phyloP scores from a whole-genome alignment of 2,888 invertebrate species.

The Aromia moschata region DNA sequence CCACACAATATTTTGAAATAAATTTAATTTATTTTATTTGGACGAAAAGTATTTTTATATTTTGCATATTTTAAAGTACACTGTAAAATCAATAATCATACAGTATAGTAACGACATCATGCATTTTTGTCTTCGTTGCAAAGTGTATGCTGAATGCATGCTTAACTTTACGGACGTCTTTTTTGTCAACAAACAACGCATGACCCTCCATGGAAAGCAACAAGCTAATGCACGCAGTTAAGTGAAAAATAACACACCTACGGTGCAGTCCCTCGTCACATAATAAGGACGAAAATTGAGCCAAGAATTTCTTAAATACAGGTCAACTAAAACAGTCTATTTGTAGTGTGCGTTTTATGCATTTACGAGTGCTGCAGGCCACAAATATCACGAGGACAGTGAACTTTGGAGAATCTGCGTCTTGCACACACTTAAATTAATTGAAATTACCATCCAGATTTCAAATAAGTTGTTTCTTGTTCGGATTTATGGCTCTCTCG shows the following conservation, averaged over 20 bases:
- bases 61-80: too few relatives aligned
- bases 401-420: constrained; percentile 31
- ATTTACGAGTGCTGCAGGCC: constrained; percentile 35
- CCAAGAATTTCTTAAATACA: constrained; percentile 22
- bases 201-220: too few relatives aligned
- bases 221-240: too few relatives aligned
- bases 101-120: too few relatives aligned
- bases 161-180: too few relatives aligned
- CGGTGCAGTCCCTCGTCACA: neutral
- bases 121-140: too few relatives aligned
- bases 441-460: constrained; percentile 15
- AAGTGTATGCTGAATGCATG: too few relatives aligned
- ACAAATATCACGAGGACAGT: constrained; percentile 38
- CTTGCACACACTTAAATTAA: constrained; percentile 21
- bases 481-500: constrained; percentile 8
- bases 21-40: too few relatives aligned
- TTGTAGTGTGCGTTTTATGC: constrained; percentile 29
- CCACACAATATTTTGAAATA: too few relatives aligned
- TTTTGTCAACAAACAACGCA: too few relatives aligned
- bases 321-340: constrained; percentile 22
- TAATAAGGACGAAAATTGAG: constrained; percentile 10
- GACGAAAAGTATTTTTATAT: too few relatives aligned
- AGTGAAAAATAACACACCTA: neutral
- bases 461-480: constrained; percentile 21
- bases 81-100: too few relatives aligned